These are phyloP conservation scores for Drosophila niveifrons DNA, from an alignment of 2,888 invertebrate species.

Conservation along the genomic window DNA sequence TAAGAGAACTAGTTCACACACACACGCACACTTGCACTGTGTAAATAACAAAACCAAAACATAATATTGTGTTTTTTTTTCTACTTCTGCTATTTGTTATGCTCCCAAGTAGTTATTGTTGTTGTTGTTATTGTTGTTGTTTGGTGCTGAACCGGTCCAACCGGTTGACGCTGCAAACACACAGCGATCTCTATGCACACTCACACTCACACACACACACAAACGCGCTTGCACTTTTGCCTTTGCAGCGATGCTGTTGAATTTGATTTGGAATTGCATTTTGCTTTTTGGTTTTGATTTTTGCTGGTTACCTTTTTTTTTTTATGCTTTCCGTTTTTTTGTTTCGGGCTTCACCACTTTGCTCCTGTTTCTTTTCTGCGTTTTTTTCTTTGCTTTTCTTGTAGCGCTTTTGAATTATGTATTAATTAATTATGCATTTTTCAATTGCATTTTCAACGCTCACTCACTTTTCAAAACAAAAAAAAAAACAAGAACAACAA, in stretches of 20 bases:
- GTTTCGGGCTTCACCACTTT: neutral
- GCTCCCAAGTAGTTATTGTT: constrained; percentile 27
- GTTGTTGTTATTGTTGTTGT: constrained; percentile 40
- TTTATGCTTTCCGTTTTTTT: constrained; percentile 17
- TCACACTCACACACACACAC: neutral
- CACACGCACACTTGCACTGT: constrained; percentile 21
- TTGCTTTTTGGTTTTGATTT: constrained; percentile 17
- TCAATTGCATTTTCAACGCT: constrained; percentile 15
- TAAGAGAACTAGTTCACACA: constrained; percentile 35
- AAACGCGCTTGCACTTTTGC: constrained; percentile 1
- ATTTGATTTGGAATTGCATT: constrained; percentile 50
- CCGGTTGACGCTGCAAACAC: constrained; percentile 54
- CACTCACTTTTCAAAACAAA: constrained; percentile 40
- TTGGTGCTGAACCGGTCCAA: constrained; percentile 67
- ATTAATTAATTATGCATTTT: constrained; percentile 13
- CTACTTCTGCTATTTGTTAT: constrained; percentile 29
- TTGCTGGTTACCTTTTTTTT: constrained; percentile 14
- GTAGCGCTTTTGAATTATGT: constrained; percentile 1
- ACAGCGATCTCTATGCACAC: constrained; percentile 7
- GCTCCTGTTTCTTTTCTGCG: neutral
- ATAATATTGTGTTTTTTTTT: constrained; percentile 16
- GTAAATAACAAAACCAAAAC: constrained; percentile 37
- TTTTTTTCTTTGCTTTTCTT: neutral
- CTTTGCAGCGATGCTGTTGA: constrained; percentile 6
- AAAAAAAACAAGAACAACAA: constrained; percentile 43